phyloP scores from a whole-genome alignment of 1,140 invertebrate species.

The Mya arenaria region DNA sequence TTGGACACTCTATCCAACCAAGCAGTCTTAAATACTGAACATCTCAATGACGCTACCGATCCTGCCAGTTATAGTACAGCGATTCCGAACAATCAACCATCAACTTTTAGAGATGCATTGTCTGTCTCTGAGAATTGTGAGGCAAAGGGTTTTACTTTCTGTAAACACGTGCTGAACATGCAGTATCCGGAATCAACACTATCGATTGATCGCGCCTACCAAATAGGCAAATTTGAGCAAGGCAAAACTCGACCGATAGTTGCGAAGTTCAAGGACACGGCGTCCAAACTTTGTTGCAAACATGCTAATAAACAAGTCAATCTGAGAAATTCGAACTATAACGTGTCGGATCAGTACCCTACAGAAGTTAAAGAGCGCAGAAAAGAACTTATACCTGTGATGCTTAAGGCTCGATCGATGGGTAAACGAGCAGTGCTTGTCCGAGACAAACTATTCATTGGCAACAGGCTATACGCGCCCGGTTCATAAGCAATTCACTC shows the following conservation, averaged over 20 bases:
- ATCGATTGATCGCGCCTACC: neutral
- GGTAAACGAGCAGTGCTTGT: constrained; percentile 8
- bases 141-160: constrained; percentile 7
- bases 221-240: neutral
- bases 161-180: neutral
- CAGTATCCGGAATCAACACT: neutral
- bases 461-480: neutral
- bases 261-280: neutral
- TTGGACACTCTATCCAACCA: neutral
- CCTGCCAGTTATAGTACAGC: neutral
- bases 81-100: neutral
- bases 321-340: neutral
- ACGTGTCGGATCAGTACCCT: constrained; percentile 21
- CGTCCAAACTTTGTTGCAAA: constrained; percentile 1
- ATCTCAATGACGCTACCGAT: neutral
- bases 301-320: neutral
- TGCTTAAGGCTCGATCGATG: neutral
- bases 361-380: constrained; percentile 16
- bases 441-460: constrained; percentile 8
- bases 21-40: neutral
- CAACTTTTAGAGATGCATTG: neutral
- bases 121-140: neutral
- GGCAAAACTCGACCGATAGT: constrained; percentile 11
- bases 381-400: constrained; percentile 10
- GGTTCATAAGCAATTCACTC: neutral